Evolutionary conservation across 2,113 vertebrate species (phyloP).

Genomic region (Pollimyrus isidori): DNA sequence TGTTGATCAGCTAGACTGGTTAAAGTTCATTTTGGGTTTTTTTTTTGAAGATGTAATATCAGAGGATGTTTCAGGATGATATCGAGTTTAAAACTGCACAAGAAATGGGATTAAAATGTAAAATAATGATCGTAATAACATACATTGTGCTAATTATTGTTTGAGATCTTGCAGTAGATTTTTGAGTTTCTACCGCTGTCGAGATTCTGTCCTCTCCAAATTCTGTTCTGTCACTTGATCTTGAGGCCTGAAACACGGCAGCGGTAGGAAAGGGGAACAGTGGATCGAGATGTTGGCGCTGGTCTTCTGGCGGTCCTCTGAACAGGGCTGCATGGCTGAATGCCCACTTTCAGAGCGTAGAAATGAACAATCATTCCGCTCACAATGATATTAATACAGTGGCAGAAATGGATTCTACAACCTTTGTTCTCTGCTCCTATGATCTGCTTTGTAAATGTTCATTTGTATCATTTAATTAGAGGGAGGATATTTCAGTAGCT

Average conservation of each 20-base stretch:
- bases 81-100: neutral
- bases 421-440: constrained; percentile 28
- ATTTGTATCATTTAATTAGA: neutral
- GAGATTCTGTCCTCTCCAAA: neutral
- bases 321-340: constrained; percentile 20
- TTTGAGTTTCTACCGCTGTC: neutral
- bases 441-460: constrained; percentile 18
- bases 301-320: neutral
- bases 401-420: constrained; percentile 27
- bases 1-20: neutral
- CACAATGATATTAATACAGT: constrained; percentile 33
- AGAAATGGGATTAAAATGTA: neutral
- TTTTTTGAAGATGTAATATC: neutral
- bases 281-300: neutral
- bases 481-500: neutral
- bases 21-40: neutral
- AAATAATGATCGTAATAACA: neutral
- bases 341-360: constrained; percentile 31
- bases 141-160: neutral
- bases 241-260: neutral
- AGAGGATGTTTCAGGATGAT: neutral
- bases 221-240: neutral
- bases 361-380: constrained; percentile 41
- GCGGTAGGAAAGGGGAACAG: neutral
- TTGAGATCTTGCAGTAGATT: neutral